Conservation (phyloP, 2,888 invertebrate genomes). For the Herminia tarsipennalis region DNA sequence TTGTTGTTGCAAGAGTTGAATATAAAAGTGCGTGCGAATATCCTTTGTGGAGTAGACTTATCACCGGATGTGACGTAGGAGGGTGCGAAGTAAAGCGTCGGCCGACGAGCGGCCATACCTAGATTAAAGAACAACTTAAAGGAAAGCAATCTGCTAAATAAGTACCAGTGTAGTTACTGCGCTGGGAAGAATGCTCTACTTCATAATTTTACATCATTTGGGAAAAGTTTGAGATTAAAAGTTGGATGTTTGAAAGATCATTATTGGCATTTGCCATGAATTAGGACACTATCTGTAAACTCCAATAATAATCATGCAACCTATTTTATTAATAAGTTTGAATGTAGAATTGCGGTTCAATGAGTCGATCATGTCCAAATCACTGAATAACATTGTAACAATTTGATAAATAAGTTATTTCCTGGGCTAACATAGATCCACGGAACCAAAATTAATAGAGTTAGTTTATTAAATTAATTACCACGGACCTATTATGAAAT, state of each 20-base stretch:
- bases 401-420: too few relatives aligned
- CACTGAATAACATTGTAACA: too few relatives aligned
- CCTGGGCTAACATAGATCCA: too few relatives aligned
- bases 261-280: not conserved
- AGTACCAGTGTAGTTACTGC: constrained; percentile 61
- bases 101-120: constrained; percentile 62
- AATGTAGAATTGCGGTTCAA: too few relatives aligned
- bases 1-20: constrained; percentile 23
- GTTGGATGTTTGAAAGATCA: too few relatives aligned
- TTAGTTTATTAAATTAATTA: too few relatives aligned
- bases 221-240: too few relatives aligned
- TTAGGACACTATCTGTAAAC: not conserved
- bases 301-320: constrained; percentile 1
- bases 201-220: constrained; percentile 7
- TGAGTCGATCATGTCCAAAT: too few relatives aligned
- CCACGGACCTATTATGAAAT: too few relatives aligned
- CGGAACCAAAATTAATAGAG: too few relatives aligned
- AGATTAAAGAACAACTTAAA: constrained; percentile 85
- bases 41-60: constrained; percentile 21
- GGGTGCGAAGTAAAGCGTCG: constrained; percentile 42
- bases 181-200: constrained; percentile 63
- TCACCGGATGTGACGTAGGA: constrained; percentile 39
- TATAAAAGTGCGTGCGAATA: constrained; percentile 42
- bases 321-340: too few relatives aligned
- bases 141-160: constrained; percentile 86